A percentile compares a stretch with the other conserved stretches of the same genome.
Evolutionary conservation across 2,888 invertebrate genomes (phyloP).

Genomic region (Eristalis pertinax): DNA sequence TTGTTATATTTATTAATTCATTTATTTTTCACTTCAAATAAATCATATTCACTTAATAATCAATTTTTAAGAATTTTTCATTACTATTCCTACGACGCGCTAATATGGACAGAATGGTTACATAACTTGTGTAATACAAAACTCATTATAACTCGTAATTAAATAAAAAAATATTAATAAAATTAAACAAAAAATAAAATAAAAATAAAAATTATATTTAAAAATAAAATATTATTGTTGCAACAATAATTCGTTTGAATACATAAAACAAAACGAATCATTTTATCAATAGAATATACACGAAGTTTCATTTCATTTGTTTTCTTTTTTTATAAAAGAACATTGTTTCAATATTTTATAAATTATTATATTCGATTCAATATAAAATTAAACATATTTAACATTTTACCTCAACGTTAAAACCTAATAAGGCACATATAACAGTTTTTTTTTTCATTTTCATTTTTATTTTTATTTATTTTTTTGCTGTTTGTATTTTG

Average conservation of each 20-base stretch:
- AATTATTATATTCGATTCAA: constrained; percentile 37
- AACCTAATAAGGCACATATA: constrained; percentile 81
- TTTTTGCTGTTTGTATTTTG: constrained; percentile 1
- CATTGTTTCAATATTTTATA: constrained; percentile 12
- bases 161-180: constrained; percentile 12
- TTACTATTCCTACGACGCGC: constrained; percentile 47
- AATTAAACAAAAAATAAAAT: neutral
- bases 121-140: constrained; percentile 45
- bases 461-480: neutral
- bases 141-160: constrained; percentile 32
- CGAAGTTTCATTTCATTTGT: constrained; percentile 9
- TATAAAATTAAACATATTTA: constrained; percentile 48
- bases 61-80: constrained; percentile 46
- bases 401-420: constrained; percentile 69
- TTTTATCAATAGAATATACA: constrained; percentile 44
- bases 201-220: constrained; percentile 10
- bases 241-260: neutral
- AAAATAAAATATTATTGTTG: constrained; percentile 30
- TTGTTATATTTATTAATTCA: constrained; percentile 49
- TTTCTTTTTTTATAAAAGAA: neutral
- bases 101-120: constrained; percentile 65
- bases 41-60: constrained; percentile 49
- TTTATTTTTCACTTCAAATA: constrained; percentile 50
- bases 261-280: constrained; percentile 5
- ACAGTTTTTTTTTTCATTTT: constrained; percentile 45